Evolutionary conservation across 1,140 invertebrate genomes (phyloP).

Genomic region (Phymastichus coffea): DNA sequence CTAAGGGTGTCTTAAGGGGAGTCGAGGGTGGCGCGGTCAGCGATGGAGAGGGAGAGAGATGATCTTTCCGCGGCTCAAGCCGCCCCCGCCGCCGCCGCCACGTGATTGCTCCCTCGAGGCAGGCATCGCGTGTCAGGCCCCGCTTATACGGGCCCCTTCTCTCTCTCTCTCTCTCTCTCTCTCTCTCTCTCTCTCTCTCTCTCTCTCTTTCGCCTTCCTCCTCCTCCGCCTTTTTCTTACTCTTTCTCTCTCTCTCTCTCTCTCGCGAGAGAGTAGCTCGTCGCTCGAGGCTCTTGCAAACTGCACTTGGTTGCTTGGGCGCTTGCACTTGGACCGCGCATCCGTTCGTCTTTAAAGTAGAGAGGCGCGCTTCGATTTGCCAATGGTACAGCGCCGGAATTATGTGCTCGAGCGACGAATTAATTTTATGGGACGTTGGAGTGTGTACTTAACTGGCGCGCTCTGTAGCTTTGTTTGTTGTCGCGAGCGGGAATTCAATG

Average conservation of each 20-base stretch:
- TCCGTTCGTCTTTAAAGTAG: background rate
- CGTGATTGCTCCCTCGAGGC: slow-evolving; percentile 53
- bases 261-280: slow-evolving; percentile 1
- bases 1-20: slow-evolving; percentile 38
- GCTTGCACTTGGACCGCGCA: background rate
- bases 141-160: slow-evolving; percentile 38
- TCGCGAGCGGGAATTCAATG: no score
- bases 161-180: slow-evolving; percentile 14
- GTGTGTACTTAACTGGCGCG: no score
- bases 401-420: slow-evolving; percentile 8
- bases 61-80: slow-evolving; percentile 27
- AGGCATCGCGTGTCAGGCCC: slow-evolving; percentile 56
- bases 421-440: slow-evolving; percentile 10
- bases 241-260: background rate
- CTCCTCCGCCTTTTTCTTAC: background rate
- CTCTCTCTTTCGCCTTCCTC: no score
- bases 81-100: slow-evolving; percentile 50
- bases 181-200: no score
- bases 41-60: slow-evolving; percentile 32
- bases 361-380: background rate
- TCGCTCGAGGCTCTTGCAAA: slow-evolving; percentile 18
- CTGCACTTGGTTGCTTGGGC: slow-evolving; percentile 13
- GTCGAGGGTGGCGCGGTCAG: slow-evolving; percentile 13
- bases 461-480: no score
- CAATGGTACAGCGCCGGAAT: background rate